Evolutionary conservation across 2,888 invertebrate genomes (phyloP).

Genomic region (Heliconius erato): DNA sequence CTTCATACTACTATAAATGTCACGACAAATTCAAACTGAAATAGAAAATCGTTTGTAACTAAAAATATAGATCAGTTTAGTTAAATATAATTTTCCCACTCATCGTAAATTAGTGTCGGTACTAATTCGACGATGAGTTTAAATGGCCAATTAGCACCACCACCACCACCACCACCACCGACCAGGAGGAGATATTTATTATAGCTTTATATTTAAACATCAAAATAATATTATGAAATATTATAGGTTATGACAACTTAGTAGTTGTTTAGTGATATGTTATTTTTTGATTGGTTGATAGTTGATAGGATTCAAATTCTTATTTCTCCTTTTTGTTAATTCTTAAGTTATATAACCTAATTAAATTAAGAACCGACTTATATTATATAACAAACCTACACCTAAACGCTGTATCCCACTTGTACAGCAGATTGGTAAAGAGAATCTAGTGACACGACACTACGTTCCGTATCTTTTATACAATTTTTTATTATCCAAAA

Average conservation of each 20-base stretch:
- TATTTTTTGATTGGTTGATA: neutral
- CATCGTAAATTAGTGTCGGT: constrained; percentile 4
- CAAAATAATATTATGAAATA: neutral
- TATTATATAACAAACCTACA: neutral
- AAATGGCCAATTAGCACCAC: constrained; percentile 8
- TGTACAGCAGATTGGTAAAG: neutral
- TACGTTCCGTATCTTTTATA: neutral
- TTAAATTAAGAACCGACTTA: too few species aligned
- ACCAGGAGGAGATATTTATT: neutral
- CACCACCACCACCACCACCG: too few species aligned
- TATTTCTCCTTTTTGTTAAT: too few species aligned
- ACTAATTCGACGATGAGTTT: constrained; percentile 20
- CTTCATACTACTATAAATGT: neutral
- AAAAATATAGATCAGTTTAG: constrained; percentile 4
- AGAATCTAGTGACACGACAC: neutral
- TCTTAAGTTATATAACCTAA: too few species aligned
- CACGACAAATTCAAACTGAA: neutral
- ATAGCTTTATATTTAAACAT: neutral
- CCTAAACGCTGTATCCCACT: neutral
- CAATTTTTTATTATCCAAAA: neutral
- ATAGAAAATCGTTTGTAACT: neutral
- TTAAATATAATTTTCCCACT: constrained; percentile 16
- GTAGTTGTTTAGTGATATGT: neutral
- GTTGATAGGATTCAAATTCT: neutral
- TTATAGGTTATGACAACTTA: neutral